Base-by-base conservation (phyloP, 2,797 vertebrate genomes). In the Okamejei kenojei region DNA sequence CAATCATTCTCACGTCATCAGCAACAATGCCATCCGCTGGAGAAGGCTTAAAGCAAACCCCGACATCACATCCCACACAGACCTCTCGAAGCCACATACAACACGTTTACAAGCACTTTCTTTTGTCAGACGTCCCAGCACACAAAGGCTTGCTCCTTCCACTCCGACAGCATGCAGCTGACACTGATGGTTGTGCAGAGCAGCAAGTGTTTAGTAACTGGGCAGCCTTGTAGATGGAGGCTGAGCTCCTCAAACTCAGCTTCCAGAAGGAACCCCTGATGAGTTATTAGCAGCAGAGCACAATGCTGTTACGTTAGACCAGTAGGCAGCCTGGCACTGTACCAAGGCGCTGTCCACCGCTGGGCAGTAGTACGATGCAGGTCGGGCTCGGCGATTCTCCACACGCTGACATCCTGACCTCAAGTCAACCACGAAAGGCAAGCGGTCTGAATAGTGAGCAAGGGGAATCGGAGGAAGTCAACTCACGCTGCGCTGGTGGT, bases 381-480 rank as follows among this genome's bases (percentile, higher is more conserved):
- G 81, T 26, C 26, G 29, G 61, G 82, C 58, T 17, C 58, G n/a
- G 61, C 26, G 61, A 86, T 65, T 63, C 82, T 86, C 58, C 82
- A 63, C 29, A 63, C 29, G 82, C 29, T 17, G 82, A 19, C n/a
- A 32, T 86, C 82, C 82, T 63, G 82, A 86, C 61, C 82, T 86
- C 82, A 86, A 29, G 58, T 32, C 29, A 61, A 65, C 54, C 82
- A 86, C 58, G 58, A 86, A 86, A 63, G 82, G 54, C 82, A 86
- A 61, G 58, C 26, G 58, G 58, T 32, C 61, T 29, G 61, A 65
- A 29, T 86, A 61, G 58, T n/a, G 61, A 86, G 29, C 54, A 86
- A 61, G 82, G 82, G 8, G 63, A 86, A 86, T 86, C 82, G 61
- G 74, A 65, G 82, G 82, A 86, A 65, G 82, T 86, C 82, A 86